Percentiles rank a stretch among this genome's conserved stretches.
Conservation (phyloP, 1,140 invertebrate species). For the Whitmania pigra region DNA sequence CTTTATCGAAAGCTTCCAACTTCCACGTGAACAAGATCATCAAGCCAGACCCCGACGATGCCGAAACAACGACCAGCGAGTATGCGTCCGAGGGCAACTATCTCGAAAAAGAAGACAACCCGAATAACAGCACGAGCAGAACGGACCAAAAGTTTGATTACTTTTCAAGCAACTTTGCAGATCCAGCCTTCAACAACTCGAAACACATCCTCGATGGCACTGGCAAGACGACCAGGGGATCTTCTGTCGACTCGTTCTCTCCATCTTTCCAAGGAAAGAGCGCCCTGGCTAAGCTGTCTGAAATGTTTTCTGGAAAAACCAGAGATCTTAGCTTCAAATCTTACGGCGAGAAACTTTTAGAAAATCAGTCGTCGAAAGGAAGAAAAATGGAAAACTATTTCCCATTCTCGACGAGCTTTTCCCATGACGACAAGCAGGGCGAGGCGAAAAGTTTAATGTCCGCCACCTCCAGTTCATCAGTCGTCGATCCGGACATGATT, state of each 20-base stretch:
- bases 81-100: background rate
- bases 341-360: slow-evolving; percentile 8
- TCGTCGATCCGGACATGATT: slow-evolving; percentile 8
- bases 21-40: slow-evolving; percentile 10
- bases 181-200: slow-evolving; percentile 1
- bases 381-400: slow-evolving; percentile 5
- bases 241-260: background rate
- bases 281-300: background rate
- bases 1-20: background rate
- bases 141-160: background rate
- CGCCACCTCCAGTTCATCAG: background rate
- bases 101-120: background rate
- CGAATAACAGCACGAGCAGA: background rate
- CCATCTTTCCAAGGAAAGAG: slow-evolving; percentile 1
- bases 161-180: background rate
- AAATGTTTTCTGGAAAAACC: slow-evolving; percentile 13
- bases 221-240: background rate
- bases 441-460: slow-evolving; percentile 6
- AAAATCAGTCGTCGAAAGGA: background rate
- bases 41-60: slow-evolving; percentile 3
- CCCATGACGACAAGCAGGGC: background rate
- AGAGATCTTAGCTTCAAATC: slow-evolving; percentile 4
- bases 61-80: background rate
- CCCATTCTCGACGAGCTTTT: background rate
- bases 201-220: background rate